phyloP scores from a whole-genome alignment of 2,888 invertebrate species.

The Latrodectus elegans region DNA sequence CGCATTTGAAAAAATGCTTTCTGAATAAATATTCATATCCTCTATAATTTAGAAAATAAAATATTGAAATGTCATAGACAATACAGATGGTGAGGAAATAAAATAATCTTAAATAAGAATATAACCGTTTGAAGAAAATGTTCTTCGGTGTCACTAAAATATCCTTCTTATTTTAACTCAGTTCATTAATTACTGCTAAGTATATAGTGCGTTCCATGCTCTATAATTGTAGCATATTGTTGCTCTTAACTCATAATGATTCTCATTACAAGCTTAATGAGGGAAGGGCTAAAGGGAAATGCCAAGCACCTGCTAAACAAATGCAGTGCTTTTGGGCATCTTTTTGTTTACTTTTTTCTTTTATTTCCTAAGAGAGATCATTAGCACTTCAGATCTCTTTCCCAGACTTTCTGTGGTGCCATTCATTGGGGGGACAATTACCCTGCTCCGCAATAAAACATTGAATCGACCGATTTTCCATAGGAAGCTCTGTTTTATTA shows the following conservation, averaged over 20 bases:
- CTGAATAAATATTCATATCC: too few relatives aligned
- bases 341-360: constrained; percentile 11
- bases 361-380: constrained; percentile 15
- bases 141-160: neutral
- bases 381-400: constrained; percentile 45
- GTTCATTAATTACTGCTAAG: constrained; percentile 32
- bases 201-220: constrained; percentile 17
- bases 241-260: constrained; percentile 40
- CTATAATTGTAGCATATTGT: constrained; percentile 16
- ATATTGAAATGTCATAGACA: too few relatives aligned
- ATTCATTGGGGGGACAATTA: constrained; percentile 35
- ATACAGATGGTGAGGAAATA: too few relatives aligned
- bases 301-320: constrained; percentile 41
- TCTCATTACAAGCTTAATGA: constrained; percentile 47
- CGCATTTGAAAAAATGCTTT: too few relatives aligned
- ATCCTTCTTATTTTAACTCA: neutral
- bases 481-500: constrained; percentile 27
- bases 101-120: too few relatives aligned
- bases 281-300: constrained; percentile 27
- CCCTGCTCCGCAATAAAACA: constrained; percentile 15
- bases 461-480: constrained; percentile 10
- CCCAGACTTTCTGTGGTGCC: constrained; percentile 11
- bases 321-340: constrained; percentile 23
- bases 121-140: too few relatives aligned
- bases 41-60: too few relatives aligned